Evolutionary conservation across 2,888 invertebrate species (phyloP).

Genomic region (Tetheella fluctuosa): DNA sequence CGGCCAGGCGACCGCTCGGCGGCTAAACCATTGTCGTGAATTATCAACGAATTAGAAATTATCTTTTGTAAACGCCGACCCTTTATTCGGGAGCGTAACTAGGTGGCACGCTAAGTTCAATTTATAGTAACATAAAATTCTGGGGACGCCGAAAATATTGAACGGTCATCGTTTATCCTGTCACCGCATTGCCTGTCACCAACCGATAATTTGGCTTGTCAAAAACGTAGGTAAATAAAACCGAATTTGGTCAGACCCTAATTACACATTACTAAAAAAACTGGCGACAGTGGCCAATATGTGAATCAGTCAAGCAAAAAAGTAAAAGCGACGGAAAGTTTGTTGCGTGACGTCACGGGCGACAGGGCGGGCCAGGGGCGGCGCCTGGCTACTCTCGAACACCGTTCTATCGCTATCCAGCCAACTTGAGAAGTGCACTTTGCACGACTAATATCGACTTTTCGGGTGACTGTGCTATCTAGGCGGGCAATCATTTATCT

Average conservation of each 20-base stretch:
- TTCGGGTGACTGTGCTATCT: conserved; percentile 73
- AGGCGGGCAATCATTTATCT: conserved; percentile 65
- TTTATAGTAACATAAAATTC: conserved; percentile 47
- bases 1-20: conserved; percentile 61
- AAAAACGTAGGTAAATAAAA: conserved; percentile 62
- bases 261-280: conserved; percentile 74
- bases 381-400: conserved; percentile 64
- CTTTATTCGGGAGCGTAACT: conserved; percentile 72
- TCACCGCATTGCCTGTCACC: conserved; percentile 50
- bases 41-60: conserved; percentile 79
- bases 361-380: conserved; percentile 79
- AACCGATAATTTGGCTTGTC: conserved; percentile 56
- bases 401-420: conserved; percentile 50
- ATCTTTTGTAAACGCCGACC: conserved; percentile 63
- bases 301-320: conserved; percentile 75
- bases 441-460: conserved; percentile 69
- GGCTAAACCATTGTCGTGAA: conserved; percentile 70
- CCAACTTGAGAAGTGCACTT: conserved; percentile 65
- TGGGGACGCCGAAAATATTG: conserved; percentile 23
- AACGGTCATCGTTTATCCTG: conserved; percentile 37
- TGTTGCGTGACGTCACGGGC: conserved; percentile 78
- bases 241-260: conserved; percentile 71
- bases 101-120: conserved; percentile 66
- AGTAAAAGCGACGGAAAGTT: conserved; percentile 66
- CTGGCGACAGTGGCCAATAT: conserved; percentile 81